Base-by-base conservation (phyloP, 2,113 vertebrate genomes). In the Paracanthobrama guichenoti region DNA sequence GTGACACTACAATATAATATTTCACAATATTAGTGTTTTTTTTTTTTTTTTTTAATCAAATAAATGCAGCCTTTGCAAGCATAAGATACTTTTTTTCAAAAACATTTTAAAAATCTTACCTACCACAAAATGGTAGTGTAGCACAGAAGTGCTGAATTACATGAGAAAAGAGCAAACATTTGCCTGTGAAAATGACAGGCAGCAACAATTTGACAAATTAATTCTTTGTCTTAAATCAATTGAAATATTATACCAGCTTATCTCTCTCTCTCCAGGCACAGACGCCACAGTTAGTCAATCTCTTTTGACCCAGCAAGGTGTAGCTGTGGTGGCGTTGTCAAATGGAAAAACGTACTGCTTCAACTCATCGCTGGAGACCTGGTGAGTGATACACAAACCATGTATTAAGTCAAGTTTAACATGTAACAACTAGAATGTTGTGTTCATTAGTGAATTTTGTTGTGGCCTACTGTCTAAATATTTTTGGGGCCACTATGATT, bases 331-430 rank as follows among this genome's bases (percentile, higher is more conserved):
- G 86, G 95, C 95, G 59, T 94, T 99, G 90, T 98, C 98, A 0
- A 97, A 96, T 55, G 98, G 98, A 78, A 99, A 97, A 92, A 97
- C 97, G 0, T 99, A 96, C 91, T 98, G 97, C 91, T 99, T 98
- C 92, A 98, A 95, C 90, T 92, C 95, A 1, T 94, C 96, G 3
- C 94, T 99, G 78, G 97, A 97, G 90, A 94, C 96, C 0, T 97
- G 96, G 96, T 97, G 92, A 95, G 95, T 73, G 50, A 62, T 16
- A 13, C 42, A 60, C 53, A 78, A 60, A 78, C 20, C 50, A 60
- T 57, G 26, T 28, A 6, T 39, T 26, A 26, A 20, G 3, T 22
- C 8, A 14, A 59, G 22, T n/a, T 59, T n/a, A 59, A 59, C 57
- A 59, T 69, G 20, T 10, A 67, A 67, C 64, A 10, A 67, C 64